Evolutionary conservation across 2,113 vertebrate genomes (phyloP).

Genomic region (Fulica atra): DNA sequence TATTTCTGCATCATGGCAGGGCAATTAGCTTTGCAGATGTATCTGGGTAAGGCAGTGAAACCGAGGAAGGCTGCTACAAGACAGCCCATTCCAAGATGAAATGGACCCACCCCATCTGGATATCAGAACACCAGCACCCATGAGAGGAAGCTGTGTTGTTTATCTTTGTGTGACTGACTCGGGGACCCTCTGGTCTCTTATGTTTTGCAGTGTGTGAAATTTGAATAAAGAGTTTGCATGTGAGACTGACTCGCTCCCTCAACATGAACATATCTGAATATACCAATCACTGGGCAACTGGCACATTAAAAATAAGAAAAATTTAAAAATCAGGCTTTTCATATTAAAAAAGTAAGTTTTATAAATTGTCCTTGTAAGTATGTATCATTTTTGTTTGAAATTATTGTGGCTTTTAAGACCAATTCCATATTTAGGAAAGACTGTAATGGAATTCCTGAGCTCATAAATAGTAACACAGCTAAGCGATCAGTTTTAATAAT

Average conservation of each 20-base stretch:
- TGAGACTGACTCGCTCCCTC: not conserved
- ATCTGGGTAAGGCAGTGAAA: not conserved
- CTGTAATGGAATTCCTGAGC: not conserved
- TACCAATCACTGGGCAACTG: no score
- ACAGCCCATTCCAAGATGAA: not conserved
- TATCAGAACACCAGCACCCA: not conserved
- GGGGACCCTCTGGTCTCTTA: not conserved
- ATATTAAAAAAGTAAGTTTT: not conserved
- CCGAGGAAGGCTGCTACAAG: not conserved
- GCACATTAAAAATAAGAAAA: not conserved
- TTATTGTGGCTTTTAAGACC: not conserved
- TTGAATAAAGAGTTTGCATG: not conserved
- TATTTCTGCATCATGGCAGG: not conserved
- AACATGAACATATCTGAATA: not conserved
- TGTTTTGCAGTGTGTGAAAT: not conserved
- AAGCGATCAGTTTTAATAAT: not conserved
- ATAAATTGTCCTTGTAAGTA: not conserved
- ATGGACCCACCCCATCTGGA: not conserved
- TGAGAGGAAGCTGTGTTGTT: fast-evolving
- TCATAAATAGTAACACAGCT: not conserved
- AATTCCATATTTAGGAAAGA: not conserved
- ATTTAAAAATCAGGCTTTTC: fast-evolving
- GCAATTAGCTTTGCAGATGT: not conserved
- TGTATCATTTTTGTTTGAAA: not conserved
- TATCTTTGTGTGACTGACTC: not conserved